phyloP scores from a whole-genome alignment of 2,888 invertebrate species.

The Bhutanitis thaidina region DNA sequence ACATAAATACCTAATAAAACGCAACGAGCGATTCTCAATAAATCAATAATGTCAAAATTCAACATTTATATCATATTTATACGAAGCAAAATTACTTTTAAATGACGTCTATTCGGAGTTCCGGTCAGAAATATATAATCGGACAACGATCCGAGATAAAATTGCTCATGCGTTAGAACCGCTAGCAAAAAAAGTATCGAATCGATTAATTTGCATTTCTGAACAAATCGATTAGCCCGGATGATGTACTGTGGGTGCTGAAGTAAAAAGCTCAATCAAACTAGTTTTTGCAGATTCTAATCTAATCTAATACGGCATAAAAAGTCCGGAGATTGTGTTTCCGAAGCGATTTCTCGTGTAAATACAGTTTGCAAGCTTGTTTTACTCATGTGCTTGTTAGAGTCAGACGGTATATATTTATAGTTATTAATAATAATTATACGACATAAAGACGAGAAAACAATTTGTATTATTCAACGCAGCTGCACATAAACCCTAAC shows the following conservation, averaged over 20 bases:
- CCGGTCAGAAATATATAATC: slow-evolving; percentile 17
- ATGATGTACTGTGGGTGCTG: slow-evolving; percentile 11
- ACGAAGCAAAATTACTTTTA: background rate
- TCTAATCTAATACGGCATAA: slow-evolving; percentile 8
- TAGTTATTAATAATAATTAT: background rate
- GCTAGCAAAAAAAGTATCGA: slow-evolving; percentile 14
- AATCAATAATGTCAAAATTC: slow-evolving; percentile 6
- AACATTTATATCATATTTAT: background rate
- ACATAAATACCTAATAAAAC: slow-evolving; percentile 14
- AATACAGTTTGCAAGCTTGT: slow-evolving; percentile 3
- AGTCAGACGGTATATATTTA: background rate
- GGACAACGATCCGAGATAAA: slow-evolving; percentile 12
- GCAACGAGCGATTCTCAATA: slow-evolving; percentile 1
- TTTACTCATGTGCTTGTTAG: background rate
- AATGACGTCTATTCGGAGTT: slow-evolving; percentile 2
- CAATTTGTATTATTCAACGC: background rate
- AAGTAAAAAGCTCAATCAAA: slow-evolving; percentile 7
- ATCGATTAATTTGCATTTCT: slow-evolving; percentile 20
- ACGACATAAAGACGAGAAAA: background rate
- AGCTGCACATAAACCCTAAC: background rate
- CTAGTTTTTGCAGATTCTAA: slow-evolving; percentile 8
- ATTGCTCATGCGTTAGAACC: slow-evolving; percentile 7
- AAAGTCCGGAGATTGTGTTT: slow-evolving; percentile 2
- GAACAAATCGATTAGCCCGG: slow-evolving; percentile 20
- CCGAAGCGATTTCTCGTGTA: slow-evolving; percentile 5